phyloP scores from a whole-genome alignment of 2,113 vertebrate species.

The Sciurus niger region DNA sequence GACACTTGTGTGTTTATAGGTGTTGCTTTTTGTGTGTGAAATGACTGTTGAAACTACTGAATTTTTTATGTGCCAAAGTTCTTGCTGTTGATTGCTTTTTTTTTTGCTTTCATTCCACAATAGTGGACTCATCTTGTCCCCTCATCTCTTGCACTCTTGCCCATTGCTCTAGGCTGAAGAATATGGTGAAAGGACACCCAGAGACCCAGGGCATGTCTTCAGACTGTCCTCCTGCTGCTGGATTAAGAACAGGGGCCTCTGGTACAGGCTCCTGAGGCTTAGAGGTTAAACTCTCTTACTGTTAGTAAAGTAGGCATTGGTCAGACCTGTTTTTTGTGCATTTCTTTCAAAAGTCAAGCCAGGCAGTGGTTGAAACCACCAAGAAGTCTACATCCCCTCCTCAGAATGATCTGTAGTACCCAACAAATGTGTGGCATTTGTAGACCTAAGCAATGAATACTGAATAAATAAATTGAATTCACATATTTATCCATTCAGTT shows the following conservation, averaged over 20 bases:
- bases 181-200: background rate
- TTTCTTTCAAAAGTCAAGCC: background rate
- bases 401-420: background rate
- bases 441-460: background rate
- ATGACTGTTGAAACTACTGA: background rate
- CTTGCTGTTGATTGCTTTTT: background rate
- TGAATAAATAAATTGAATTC: background rate
- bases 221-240: background rate
- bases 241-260: background rate
- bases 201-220: background rate
- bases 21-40: background rate
- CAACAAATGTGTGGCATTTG: background rate
- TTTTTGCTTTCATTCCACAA: background rate
- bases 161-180: background rate
- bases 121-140: background rate
- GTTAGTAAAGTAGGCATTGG: background rate
- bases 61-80: background rate
- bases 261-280: background rate
- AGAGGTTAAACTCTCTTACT: background rate
- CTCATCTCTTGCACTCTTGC: background rate
- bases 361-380: background rate
- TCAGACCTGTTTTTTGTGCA: background rate
- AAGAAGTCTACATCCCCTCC: background rate
- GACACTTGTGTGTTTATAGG: background rate
- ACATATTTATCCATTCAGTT: background rate